Conservation (phyloP, 1,140 invertebrate species). For the Ganaspis sp. region DNA sequence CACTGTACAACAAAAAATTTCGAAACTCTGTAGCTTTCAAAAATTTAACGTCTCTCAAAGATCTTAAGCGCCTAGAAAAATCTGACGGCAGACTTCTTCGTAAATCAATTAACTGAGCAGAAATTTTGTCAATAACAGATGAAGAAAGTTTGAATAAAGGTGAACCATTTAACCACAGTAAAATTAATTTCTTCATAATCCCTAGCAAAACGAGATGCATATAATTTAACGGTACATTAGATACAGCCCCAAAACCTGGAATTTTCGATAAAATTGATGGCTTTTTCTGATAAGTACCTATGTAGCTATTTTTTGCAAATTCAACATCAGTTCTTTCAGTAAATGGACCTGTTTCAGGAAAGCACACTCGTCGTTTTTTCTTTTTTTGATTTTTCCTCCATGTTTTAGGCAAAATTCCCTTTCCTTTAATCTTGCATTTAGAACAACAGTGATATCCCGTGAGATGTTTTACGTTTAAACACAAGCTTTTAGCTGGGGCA, state of each 20-base stretch:
- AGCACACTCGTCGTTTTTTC: neutral
- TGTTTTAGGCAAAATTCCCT: neutral
- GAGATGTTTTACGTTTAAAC: neutral
- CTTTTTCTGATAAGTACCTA: neutral
- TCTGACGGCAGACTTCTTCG: neutral
- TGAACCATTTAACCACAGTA: neutral
- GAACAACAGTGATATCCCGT: neutral
- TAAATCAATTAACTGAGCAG: too few relatives aligned
- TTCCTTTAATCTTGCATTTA: neutral
- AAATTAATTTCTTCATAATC: neutral
- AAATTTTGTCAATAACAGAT: too few relatives aligned
- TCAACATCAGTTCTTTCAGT: neutral
- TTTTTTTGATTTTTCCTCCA: conserved; percentile 4
- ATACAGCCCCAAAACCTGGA: neutral
- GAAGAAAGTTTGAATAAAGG: too few relatives aligned
- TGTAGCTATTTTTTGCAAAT: neutral
- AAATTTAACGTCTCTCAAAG: neutral
- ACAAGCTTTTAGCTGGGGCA: neutral
- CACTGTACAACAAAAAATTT: neutral
- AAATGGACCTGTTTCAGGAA: neutral
- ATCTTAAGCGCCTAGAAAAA: neutral
- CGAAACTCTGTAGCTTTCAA: neutral
- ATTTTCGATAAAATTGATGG: neutral
- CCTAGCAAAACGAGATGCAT: neutral
- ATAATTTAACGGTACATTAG: neutral